phyloP scores from a whole-genome alignment of 2,113 vertebrate species.

The Marcusenius ussheri region DNA sequence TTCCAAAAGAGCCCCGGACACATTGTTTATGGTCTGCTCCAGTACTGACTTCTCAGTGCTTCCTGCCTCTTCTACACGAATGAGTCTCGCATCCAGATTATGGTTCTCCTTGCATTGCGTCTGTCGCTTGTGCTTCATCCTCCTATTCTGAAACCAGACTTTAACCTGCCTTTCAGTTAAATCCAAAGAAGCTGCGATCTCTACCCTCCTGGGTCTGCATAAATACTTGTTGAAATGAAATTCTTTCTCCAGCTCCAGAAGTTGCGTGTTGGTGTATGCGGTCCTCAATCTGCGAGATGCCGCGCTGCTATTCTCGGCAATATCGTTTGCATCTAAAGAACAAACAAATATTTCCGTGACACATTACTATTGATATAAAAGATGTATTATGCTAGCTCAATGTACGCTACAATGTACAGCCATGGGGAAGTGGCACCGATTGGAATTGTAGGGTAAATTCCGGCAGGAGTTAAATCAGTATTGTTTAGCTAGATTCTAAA shows the following conservation, averaged over 20 bases:
- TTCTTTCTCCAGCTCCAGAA: conserved; percentile 96
- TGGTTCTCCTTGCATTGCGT: conserved; percentile 95
- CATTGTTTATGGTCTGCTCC: conserved; percentile 67
- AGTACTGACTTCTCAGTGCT: conserved; percentile 73
- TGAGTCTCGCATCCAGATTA: conserved; percentile 75
- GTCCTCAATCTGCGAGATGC: conserved; percentile 86
- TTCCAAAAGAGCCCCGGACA: conserved; percentile 75
- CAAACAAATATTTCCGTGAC: conserved; percentile 23
- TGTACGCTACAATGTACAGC: not conserved
- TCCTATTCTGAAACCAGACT: conserved; percentile 97
- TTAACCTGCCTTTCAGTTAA: conserved; percentile 96
- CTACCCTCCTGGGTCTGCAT: conserved; percentile 88
- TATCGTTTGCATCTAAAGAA: conserved; percentile 78
- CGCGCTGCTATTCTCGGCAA: conserved; percentile 66
- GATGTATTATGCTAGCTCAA: not conserved
- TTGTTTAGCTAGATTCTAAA: not conserved
- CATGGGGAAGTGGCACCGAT: not conserved
- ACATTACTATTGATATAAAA: conserved; percentile 28
- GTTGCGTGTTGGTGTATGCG: conserved; percentile 96
- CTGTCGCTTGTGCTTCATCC: conserved; percentile 98
- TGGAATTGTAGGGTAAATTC: not conserved
- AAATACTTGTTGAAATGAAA: conserved; percentile 99
- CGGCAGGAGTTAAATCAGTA: conserved; percentile 30
- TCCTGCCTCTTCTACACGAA: conserved; percentile 68
- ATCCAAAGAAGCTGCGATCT: conserved; percentile 89